phyloP scores from a whole-genome alignment of 1,140 invertebrate species.

The Drosophila pectinifera region DNA sequence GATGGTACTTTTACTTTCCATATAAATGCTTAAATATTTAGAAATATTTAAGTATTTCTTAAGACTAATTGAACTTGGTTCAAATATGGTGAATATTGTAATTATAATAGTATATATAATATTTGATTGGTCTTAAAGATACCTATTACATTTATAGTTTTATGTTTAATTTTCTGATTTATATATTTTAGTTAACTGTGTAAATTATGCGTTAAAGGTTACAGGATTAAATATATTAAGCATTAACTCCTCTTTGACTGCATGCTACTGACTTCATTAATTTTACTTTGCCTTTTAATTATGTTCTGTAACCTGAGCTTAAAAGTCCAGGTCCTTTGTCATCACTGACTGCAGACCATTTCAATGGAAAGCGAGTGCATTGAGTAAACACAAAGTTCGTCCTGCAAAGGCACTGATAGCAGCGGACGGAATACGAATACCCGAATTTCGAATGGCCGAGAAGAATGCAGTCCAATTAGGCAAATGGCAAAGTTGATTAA shows the following conservation, averaged over 20 bases:
- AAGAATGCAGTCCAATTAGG: slow-evolving; percentile 52
- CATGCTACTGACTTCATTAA: too few species aligned
- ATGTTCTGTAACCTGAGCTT: too few species aligned
- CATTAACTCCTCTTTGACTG: too few species aligned
- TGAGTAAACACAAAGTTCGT: slow-evolving; percentile 10
- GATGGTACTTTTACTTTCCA: not conserved
- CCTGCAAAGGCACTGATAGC: slow-evolving; percentile 23
- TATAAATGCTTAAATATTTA: not conserved
- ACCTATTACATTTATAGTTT: too few species aligned
- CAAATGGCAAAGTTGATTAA: slow-evolving; percentile 50
- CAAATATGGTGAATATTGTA: too few species aligned
- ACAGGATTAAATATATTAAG: too few species aligned
- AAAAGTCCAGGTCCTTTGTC: not conserved
- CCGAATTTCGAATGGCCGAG: slow-evolving; percentile 17
- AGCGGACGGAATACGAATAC: slow-evolving; percentile 5
- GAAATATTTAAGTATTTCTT: not conserved
- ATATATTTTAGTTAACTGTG: too few species aligned
- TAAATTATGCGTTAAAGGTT: too few species aligned
- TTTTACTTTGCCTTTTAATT: too few species aligned
- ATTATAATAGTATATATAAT: too few species aligned
- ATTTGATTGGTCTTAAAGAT: too few species aligned
- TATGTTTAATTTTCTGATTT: too few species aligned
- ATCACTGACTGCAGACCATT: not conserved
- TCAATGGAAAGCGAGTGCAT: slow-evolving; percentile 9
- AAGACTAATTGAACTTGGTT: not conserved